A percentile compares a stretch with the other conserved stretches of the same genome.
Evolutionary conservation across 2,888 invertebrate genomes (phyloP).

Genomic region (Nineta flava): DNA sequence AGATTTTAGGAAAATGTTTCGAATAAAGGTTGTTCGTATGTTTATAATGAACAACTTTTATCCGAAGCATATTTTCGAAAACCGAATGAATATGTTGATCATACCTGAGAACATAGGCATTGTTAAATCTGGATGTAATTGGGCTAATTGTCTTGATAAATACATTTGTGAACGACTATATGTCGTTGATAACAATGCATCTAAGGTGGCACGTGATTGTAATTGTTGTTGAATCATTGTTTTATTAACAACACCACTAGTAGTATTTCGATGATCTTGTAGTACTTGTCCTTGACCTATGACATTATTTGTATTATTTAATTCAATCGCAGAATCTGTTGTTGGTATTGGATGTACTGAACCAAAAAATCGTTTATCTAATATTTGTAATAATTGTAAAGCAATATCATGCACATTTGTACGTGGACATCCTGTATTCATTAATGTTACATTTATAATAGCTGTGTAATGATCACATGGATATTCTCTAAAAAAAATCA

Average conservation of each 20-base stretch:
- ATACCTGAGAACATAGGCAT: slow-evolving; percentile 99
- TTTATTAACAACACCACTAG: not conserved
- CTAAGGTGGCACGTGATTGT: slow-evolving; percentile 57
- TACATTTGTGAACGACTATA: slow-evolving; percentile 88
- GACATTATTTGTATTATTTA: not conserved
- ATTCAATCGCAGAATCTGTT: slow-evolving; percentile 38
- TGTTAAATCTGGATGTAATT: slow-evolving; percentile 90
- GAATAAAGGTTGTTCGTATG: too few relatives aligned
- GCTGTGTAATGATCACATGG: slow-evolving; percentile 97
- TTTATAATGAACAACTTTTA: too few relatives aligned
- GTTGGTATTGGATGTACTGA: slow-evolving; percentile 50
- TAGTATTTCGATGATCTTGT: not conserved
- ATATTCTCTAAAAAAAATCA: slow-evolving; percentile 56
- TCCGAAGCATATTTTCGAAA: too few relatives aligned
- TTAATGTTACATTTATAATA: slow-evolving; percentile 90
- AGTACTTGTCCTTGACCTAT: slow-evolving; percentile 14
- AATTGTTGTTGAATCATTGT: not conserved
- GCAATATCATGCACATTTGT: slow-evolving; percentile 88
- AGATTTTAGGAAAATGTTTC: too few relatives aligned
- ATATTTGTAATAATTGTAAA: slow-evolving; percentile 76
- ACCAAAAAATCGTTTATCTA: slow-evolving; percentile 93
- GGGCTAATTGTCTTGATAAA: slow-evolving; percentile 81
- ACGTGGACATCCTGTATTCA: slow-evolving; percentile 91
- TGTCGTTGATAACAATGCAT: slow-evolving; percentile 70
- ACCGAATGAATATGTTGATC: too few relatives aligned